phyloP scores from a whole-genome alignment of 2,888 invertebrate genomes.

The Plagodis pulveraria region DNA sequence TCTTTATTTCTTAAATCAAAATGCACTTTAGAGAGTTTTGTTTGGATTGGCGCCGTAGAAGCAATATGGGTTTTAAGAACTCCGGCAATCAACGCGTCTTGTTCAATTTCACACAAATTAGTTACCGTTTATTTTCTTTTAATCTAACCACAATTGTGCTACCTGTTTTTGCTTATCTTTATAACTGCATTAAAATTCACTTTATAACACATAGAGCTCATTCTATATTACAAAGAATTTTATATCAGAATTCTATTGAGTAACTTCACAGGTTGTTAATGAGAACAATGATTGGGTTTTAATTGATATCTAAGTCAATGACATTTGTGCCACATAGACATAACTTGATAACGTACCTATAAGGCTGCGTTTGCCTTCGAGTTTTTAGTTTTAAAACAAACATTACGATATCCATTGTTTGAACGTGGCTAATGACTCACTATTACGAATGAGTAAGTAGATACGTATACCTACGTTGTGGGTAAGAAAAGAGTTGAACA shows the following conservation, averaged over 20 bases:
- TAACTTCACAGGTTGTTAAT: background rate
- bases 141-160: background rate
- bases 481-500: constrained; percentile 5
- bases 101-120: constrained; percentile 5
- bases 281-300: constrained; percentile 5
- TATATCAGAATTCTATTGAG: background rate
- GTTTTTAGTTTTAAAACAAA: constrained; percentile 21
- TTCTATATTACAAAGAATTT: background rate
- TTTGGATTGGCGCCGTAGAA: too few relatives aligned
- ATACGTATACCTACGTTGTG: background rate
- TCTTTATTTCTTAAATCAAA: too few relatives aligned
- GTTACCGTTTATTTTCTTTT: background rate
- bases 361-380: constrained; percentile 7
- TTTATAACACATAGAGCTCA: background rate
- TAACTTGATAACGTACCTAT: constrained; percentile 6
- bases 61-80: background rate
- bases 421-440: constrained; percentile 25
- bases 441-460: constrained; percentile 2
- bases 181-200: background rate
- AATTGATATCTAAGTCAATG: constrained; percentile 24
- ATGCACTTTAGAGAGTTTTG: too few relatives aligned
- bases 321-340: constrained; percentile 14
- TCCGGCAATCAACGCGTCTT: background rate
- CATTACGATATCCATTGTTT: constrained; percentile 24
- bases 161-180: background rate